These are phyloP conservation scores for Falco novaeseelandiae DNA, from an alignment of 2,797 vertebrate genomes.

Conservation along the genomic window DNA sequence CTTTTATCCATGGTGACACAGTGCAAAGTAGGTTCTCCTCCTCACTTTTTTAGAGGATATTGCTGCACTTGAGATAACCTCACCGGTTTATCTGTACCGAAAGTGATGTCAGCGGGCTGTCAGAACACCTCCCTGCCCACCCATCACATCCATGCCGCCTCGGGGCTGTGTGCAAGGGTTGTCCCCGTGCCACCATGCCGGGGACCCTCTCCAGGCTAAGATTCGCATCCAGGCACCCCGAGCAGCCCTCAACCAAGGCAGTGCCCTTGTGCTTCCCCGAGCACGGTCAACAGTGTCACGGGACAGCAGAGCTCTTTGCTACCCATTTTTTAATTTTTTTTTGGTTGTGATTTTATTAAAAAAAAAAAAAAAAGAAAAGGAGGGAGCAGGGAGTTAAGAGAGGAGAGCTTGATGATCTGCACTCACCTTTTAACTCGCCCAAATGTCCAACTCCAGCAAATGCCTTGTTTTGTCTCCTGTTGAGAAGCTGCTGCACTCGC, in stretches of 20 bases:
- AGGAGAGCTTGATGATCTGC: background rate
- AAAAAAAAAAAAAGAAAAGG: fast-evolving
- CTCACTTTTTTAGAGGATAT: constrained; percentile 1
- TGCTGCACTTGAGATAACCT: constrained; percentile 60
- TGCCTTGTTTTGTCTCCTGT: background rate
- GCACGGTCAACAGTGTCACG: fast-evolving
- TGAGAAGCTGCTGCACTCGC: background rate
- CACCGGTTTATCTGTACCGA: background rate
- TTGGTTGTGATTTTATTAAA: fast-evolving
- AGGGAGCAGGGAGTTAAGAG: fast-evolving
- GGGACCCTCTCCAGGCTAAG: background rate
- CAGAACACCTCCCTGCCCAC: background rate
- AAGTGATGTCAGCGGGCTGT: background rate
- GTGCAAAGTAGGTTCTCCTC: constrained; percentile 48
- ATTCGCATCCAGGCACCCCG: background rate
- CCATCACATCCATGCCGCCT: fast-evolving
- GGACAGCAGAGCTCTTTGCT: background rate
- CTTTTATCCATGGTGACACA: constrained; percentile 8
- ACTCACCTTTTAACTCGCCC: background rate
- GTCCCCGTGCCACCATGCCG: fast-evolving
- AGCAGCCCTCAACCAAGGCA: background rate
- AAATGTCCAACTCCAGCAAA: background rate
- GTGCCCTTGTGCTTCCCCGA: fast-evolving
- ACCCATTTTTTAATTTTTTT: background rate
- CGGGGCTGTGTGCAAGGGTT: fast-evolving